Evolutionary conservation across 2,888 invertebrate genomes (phyloP), one percentile per base, ranked within the genome.

Genomic region (Thera britannica): DNA sequence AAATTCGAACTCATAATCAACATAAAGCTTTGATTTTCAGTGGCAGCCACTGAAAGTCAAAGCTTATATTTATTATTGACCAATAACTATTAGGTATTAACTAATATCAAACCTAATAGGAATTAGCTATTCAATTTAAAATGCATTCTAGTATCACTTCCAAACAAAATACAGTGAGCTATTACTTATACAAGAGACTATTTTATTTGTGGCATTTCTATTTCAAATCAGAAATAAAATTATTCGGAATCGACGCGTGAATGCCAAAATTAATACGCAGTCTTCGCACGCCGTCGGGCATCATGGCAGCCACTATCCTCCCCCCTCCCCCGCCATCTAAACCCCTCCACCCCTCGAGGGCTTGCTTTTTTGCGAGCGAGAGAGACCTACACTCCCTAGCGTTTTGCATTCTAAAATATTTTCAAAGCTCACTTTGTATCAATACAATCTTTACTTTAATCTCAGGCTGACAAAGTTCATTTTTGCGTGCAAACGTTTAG

Each of bases 351-450:
- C 78, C 82, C 81, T 77, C 73, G 77, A 84, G 77, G 82, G 84
- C 84, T 84, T 84, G 91, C 92, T 92, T 93, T 93, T 93, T 93
- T 93, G 93, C 88, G 92, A 93, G 93, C 88, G 93, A 93, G 84
- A 89, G 92, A 93, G 93, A 93, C 91, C 84, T 89, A 90, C 86
- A 86, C 83, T 87, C 87, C 85, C 88, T 83, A 89, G 88, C 87
- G 90, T 88, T 90, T 91, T 92, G 75, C 90, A 87, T 90, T 91
- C 92, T 87, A 92, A 92, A 93, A 92, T 93, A 93, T 92, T 93
- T 93, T 92, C 91, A 83, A 83, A 81, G 75, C 74, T 68, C 75
- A 5, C 70, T 78, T 62, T 46, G 49, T 49, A 8, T 34, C 54
- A 66, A 54, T 4, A 7, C 12, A 0, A 86, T 75, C 74, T 69